phyloP scores from a whole-genome alignment of 2,113 vertebrate species.

The Romanogobio albipinnatus region DNA sequence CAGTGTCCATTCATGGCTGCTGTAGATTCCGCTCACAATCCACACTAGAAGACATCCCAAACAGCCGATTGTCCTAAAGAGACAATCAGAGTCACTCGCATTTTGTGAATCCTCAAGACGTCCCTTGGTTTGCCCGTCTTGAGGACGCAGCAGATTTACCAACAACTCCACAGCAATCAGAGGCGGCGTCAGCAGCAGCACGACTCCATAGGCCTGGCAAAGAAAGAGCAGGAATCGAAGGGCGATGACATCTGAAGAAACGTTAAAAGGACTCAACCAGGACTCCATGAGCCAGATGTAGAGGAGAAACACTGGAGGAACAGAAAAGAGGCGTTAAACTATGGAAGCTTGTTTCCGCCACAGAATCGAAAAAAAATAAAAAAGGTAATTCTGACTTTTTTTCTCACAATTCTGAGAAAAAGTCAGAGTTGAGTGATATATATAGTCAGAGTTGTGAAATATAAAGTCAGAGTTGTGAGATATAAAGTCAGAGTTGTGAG shows the following conservation, averaged over 20 bases:
- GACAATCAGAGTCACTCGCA: not conserved
- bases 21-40: constrained; percentile 64
- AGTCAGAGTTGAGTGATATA: no score
- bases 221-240: constrained; percentile 77
- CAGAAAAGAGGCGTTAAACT: not conserved
- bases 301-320: constrained; percentile 69
- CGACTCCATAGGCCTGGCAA: constrained; percentile 69
- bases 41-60: constrained; percentile 75
- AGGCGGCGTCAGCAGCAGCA: constrained; percentile 70
- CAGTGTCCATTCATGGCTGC: constrained; percentile 53
- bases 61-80: constrained; percentile 52
- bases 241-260: constrained; percentile 64
- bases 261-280: constrained; percentile 55
- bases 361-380: no score
- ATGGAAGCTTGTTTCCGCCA: no score
- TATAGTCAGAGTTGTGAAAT: no score
- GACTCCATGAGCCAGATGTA: constrained; percentile 61
- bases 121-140: not conserved
- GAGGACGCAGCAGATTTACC: constrained; percentile 51
- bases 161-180: constrained; percentile 70
- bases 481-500: no score
- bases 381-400: no score
- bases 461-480: no score
- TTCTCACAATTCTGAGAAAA: no score
- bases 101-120: not conserved